These are phyloP conservation scores for Stictonetta naevosa DNA, from an alignment of 2,113 vertebrate genomes.

Conservation along the genomic window DNA sequence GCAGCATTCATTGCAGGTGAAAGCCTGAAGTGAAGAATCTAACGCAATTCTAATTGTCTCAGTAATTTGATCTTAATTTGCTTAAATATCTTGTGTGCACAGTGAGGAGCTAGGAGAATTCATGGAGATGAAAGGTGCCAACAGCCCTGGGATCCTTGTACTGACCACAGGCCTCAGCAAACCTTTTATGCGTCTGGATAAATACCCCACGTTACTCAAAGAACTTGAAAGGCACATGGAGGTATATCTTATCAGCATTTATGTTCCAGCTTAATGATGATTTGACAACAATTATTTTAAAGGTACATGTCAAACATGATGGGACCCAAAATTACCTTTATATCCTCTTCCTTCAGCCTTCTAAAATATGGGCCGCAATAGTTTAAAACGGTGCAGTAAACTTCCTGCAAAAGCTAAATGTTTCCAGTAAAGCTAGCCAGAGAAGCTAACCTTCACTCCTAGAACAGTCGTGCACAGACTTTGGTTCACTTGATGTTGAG, in stretches of 20 bases:
- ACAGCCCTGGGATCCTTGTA: constrained; percentile 91
- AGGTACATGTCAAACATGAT: constrained; percentile 66
- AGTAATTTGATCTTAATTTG: neutral
- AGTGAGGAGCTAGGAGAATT: constrained; percentile 96
- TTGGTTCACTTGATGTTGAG: neutral
- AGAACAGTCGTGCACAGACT: neutral
- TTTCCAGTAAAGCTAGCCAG: neutral
- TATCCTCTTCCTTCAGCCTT: neutral
- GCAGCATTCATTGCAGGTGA: neutral
- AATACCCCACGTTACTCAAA: constrained; percentile 95
- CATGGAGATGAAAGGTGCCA: constrained; percentile 94
- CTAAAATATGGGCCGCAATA: neutral
- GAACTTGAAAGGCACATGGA: constrained; percentile 99
- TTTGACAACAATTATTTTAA: constrained; percentile 69
- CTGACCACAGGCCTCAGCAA: constrained; percentile 98
- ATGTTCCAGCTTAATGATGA: constrained; percentile 60
- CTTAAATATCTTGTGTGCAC: constrained; percentile 10
- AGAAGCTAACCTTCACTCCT: neutral
- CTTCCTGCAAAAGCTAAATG: neutral
- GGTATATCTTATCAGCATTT: constrained; percentile 82
- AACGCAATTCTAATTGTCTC: neutral
- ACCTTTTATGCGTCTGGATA: constrained; percentile 99
- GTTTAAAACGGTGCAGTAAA: neutral
- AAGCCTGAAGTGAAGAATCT: neutral
- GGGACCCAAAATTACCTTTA: constrained; percentile 21